Evolutionary conservation across 2,888 invertebrate species (phyloP), one percentile per base, ranked within the genome.

Genomic region (Agelastica alni): DNA sequence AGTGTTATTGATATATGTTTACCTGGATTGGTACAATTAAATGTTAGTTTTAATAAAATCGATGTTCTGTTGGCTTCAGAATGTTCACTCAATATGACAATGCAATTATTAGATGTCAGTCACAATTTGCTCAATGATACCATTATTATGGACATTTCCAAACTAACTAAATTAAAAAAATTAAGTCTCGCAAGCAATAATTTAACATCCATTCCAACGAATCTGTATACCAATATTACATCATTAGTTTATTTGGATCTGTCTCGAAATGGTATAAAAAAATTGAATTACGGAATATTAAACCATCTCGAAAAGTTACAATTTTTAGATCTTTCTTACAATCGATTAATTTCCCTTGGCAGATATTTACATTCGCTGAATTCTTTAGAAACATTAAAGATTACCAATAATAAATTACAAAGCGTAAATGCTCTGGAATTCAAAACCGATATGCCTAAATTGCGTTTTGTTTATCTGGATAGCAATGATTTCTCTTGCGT

Each of bases 291-390:
- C 9, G 53, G 53, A 4, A 14, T 34, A 18, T 48, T 53, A 12
- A 43, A 43, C n/a, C 3, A 42, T 37, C 30, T 43, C 28, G 22
- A 28, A 14, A 3, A 28, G 4, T 51, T 55, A 16, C n/a, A 22
- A 10, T 28, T 20, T 22, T 30, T 55, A 13, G 55, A 55, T 20
- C 13, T 55, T n/a, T 46, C 45, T 12, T 28, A 53, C 10, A 53
- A 53, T 31, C 34, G 48, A n/a, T 13, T 53, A 1, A 43, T 4
- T 7, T 26, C 43, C 2, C n/a, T 53, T 2, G 37, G 28, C 18
- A 34, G 53, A 17, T 48, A 42, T 36, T 44, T 48, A 28, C 44
- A 53, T n/a, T 36, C 36, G 1, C 31, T 48, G 5, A 1, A 1
- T 2, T 14, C 2, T 5, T 31, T 53, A 13, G 28, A 14, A 3